A percentile compares a stretch with the other conserved stretches of the same genome.
Conservation (phyloP, 2,888 invertebrate genomes). For the Pammene fasciana region DNA sequence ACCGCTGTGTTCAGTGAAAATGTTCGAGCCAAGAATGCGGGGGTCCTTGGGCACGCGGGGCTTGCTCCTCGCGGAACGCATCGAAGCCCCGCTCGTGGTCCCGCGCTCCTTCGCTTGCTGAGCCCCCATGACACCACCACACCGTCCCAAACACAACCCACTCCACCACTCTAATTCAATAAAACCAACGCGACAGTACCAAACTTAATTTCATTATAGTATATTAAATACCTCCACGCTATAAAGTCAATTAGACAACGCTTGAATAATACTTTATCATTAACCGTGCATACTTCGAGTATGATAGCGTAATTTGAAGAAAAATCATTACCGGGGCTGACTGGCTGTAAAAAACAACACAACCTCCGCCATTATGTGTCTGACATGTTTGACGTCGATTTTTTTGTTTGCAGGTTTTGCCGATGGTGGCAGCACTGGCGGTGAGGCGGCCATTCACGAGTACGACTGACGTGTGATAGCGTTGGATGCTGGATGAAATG, state of each 20-base stretch:
- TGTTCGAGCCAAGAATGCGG: conserved; percentile 93
- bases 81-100: conserved; percentile 88
- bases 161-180: conserved; percentile 64
- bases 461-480: too few relatives aligned
- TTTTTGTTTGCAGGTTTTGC: conserved; percentile 54
- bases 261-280: conserved; percentile 33
- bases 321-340: conserved; percentile 59
- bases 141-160: conserved; percentile 48
- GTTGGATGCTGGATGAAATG: neutral
- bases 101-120: conserved; percentile 96
- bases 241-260: conserved; percentile 33
- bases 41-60: conserved; percentile 91
- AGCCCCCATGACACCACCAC: conserved; percentile 88
- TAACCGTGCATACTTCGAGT: conserved; percentile 47
- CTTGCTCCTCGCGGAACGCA: conserved; percentile 89
- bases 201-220: conserved; percentile 55
- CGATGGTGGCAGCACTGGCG: conserved; percentile 53
- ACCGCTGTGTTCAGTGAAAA: conserved; percentile 98
- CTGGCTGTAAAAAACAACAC: conserved; percentile 65
- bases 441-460: conserved; percentile 26
- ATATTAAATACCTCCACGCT: conserved; percentile 32
- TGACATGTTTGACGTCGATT: conserved; percentile 74
- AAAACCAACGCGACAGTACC: conserved; percentile 60
- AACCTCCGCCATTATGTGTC: conserved; percentile 76
- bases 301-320: conserved; percentile 47